phyloP scores from a whole-genome alignment of 2,797 vertebrate species.

The Dryobates pubescens region DNA sequence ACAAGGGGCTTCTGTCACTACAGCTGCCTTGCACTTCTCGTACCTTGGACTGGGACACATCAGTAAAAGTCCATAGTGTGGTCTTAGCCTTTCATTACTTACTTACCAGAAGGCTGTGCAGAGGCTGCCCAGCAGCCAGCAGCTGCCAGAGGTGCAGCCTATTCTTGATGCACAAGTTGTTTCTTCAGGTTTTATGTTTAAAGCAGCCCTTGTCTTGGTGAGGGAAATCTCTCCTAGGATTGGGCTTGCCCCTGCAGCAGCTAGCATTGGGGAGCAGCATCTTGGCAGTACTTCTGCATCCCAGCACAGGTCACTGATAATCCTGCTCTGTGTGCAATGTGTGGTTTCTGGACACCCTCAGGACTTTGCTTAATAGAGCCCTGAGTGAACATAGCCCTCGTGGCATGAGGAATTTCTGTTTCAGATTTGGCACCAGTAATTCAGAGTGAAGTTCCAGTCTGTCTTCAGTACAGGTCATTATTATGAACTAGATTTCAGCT shows the following conservation, averaged over 20 bases:
- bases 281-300: background rate
- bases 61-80: background rate
- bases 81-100: background rate
- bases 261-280: background rate
- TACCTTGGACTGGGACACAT: background rate
- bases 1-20: background rate
- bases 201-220: background rate
- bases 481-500: background rate
- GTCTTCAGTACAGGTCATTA: background rate
- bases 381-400: background rate
- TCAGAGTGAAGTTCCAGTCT: background rate
- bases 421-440: background rate
- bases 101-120: background rate
- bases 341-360: background rate
- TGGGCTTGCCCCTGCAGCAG: background rate
- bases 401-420: background rate
- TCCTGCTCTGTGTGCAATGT: background rate
- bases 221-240: background rate
- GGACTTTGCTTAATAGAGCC: constrained; percentile 37
- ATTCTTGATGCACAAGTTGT: background rate
- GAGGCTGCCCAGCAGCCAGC: background rate
- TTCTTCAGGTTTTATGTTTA: background rate
- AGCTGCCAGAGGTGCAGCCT: background rate
- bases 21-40: background rate
- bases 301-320: background rate